Conservation (phyloP, 1,140 invertebrate species). For the Linepithema humile region DNA sequence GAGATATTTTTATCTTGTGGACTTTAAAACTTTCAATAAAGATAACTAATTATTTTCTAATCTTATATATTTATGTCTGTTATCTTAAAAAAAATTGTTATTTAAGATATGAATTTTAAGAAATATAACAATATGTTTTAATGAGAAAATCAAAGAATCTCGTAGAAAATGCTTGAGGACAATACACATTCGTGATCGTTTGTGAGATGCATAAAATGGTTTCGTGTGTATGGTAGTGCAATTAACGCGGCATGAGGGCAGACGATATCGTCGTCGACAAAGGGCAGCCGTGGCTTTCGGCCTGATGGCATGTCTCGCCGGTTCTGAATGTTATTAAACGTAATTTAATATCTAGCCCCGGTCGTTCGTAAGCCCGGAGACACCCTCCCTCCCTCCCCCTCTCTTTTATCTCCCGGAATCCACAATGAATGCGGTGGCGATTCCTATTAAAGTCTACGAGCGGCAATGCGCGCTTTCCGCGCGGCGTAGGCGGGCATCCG, state of each 20-base stretch:
- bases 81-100: too few species aligned
- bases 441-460: constrained; percentile 67
- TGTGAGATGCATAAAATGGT: background rate
- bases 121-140: background rate
- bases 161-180: constrained; percentile 20
- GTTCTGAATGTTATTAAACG: constrained; percentile 73
- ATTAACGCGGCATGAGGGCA: constrained; percentile 67
- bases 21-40: too few species aligned
- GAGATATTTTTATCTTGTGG: too few species aligned
- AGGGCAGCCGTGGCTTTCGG: constrained; percentile 51
- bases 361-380: constrained; percentile 20
- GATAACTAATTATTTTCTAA: too few species aligned
- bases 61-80: too few species aligned
- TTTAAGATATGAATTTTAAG: too few species aligned
- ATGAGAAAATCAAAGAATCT: background rate
- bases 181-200: background rate
- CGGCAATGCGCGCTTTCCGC: constrained; percentile 10
- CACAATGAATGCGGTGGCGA: constrained; percentile 50
- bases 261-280: constrained; percentile 28
- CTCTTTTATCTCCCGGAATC: constrained; percentile 68
- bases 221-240: constrained; percentile 50
- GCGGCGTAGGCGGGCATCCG: constrained; percentile 65
- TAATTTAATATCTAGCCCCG: constrained; percentile 73
- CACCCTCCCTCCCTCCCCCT: too few species aligned
- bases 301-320: constrained; percentile 46